Conservation (phyloP, 1,140 invertebrate genomes). For the Popillia japonica region DNA sequence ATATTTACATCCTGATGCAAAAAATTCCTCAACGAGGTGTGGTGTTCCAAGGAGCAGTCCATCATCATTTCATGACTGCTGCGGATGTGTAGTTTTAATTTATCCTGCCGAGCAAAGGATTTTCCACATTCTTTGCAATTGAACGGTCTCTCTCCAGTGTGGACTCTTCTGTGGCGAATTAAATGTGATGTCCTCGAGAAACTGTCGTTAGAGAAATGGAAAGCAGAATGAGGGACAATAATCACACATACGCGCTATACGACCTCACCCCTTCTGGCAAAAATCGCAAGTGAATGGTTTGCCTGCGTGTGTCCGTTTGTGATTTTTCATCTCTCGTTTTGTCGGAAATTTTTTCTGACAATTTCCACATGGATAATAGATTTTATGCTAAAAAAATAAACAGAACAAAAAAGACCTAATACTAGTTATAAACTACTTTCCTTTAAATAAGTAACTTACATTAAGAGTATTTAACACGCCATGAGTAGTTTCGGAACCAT, state of each 20-base stretch:
- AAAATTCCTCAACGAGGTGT: not conserved
- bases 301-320: slow-evolving; percentile 41
- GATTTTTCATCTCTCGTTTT: slow-evolving; percentile 32
- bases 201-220: slow-evolving; percentile 50
- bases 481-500: not conserved
- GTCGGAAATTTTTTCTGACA: slow-evolving; percentile 12
- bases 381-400: not conserved
- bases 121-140: slow-evolving; percentile 68
- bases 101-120: slow-evolving; percentile 71
- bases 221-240: not conserved
- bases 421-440: too few species aligned
- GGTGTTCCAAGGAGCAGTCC: not conserved
- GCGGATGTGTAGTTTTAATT: slow-evolving; percentile 65
- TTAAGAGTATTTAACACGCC: not conserved
- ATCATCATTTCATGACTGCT: slow-evolving; percentile 48
- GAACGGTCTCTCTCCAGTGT: slow-evolving; percentile 69
- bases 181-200: slow-evolving; percentile 75
- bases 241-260: not conserved
- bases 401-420: not conserved
- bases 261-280: slow-evolving; percentile 51
- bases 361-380: not conserved
- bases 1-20: slow-evolving; percentile 3
- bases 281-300: slow-evolving; percentile 55
- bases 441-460: not conserved
- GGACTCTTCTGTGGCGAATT: slow-evolving; percentile 74